Conservation (phyloP, 1,140 invertebrate species). For the Drosophila murphyi region DNA sequence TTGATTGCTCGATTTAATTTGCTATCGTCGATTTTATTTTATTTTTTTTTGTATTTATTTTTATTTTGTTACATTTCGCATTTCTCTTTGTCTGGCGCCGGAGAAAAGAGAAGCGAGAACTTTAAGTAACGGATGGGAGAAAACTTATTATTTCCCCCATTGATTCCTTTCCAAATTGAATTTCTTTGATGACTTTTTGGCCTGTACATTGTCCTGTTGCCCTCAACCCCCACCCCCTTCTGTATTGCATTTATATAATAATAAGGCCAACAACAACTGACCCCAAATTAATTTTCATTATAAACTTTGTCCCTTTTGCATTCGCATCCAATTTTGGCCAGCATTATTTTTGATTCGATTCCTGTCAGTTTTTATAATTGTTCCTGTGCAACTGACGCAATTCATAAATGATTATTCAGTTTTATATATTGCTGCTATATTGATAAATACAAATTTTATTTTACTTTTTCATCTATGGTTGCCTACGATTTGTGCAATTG, state of each 20-base stretch:
- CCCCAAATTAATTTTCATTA: constrained; percentile 67
- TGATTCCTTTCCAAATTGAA: constrained; percentile 62
- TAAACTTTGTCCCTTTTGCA: constrained; percentile 11
- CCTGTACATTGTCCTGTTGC: constrained; percentile 10
- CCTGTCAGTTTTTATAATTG: constrained; percentile 41
- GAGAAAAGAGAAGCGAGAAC: background rate
- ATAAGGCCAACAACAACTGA: constrained; percentile 13
- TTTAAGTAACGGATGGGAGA: background rate
- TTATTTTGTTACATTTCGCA: background rate
- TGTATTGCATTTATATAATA: constrained; percentile 28
- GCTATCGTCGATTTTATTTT: constrained; percentile 46
- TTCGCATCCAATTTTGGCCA: constrained; percentile 38
- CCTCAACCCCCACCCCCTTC: background rate
- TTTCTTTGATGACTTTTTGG: constrained; percentile 73
- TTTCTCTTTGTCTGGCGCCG: background rate
- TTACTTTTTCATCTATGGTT: background rate
- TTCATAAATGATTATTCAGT: constrained; percentile 7
- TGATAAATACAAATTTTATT: background rate
- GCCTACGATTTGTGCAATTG: constrained; percentile 16
- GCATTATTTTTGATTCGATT: constrained; percentile 47
- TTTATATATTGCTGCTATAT: constrained; percentile 1
- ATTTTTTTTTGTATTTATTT: constrained; percentile 12
- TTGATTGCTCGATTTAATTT: constrained; percentile 82
- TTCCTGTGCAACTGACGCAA: constrained; percentile 6
- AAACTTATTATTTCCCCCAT: constrained; percentile 35